phyloP scores from a whole-genome alignment of 1,140 invertebrate species.

The Pectinophora gossypiella region DNA sequence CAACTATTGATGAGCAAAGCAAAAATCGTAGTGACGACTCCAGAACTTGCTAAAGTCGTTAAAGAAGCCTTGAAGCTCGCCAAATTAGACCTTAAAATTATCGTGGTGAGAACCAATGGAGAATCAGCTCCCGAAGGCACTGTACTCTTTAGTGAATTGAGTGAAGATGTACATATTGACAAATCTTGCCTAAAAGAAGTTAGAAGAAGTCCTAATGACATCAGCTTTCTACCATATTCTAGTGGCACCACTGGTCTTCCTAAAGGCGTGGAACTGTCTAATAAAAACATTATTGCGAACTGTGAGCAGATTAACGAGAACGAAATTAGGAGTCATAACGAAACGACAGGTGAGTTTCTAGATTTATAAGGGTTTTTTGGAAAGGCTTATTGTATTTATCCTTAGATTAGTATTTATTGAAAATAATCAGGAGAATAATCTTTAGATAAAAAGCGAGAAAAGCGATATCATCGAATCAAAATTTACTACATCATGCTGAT shows the following conservation, averaged over 20 bases:
- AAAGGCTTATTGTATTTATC: too few relatives aligned
- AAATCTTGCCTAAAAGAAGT: slow-evolving; percentile 68
- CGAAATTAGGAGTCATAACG: slow-evolving; percentile 39
- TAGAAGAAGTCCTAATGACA: slow-evolving; percentile 65
- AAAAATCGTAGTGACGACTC: slow-evolving; percentile 82
- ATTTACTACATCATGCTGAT: too few relatives aligned
- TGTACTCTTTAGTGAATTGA: slow-evolving; percentile 77
- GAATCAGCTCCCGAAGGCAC: slow-evolving; percentile 69
- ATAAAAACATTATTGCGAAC: slow-evolving; percentile 79
- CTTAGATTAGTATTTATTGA: too few relatives aligned
- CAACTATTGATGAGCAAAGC: slow-evolving; percentile 82
- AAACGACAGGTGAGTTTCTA: slow-evolving; percentile 51
- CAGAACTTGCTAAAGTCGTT: slow-evolving; percentile 62
- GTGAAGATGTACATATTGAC: slow-evolving; percentile 69
- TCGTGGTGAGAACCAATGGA: slow-evolving; percentile 71
- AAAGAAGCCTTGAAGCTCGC: slow-evolving; percentile 65
- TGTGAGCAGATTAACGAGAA: slow-evolving; percentile 67
- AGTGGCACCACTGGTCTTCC: slow-evolving; percentile 93
- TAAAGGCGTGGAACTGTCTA: slow-evolving; percentile 90
- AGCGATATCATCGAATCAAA: too few relatives aligned
- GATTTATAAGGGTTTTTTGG: too few relatives aligned
- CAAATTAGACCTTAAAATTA: slow-evolving; percentile 75
- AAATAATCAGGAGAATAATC: too few relatives aligned
- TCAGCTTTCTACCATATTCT: slow-evolving; percentile 80
- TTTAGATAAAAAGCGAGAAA: too few relatives aligned